Conservation (phyloP, 35 echinoderm and acorn worm species). For the Lytechinus variegatus region DNA sequence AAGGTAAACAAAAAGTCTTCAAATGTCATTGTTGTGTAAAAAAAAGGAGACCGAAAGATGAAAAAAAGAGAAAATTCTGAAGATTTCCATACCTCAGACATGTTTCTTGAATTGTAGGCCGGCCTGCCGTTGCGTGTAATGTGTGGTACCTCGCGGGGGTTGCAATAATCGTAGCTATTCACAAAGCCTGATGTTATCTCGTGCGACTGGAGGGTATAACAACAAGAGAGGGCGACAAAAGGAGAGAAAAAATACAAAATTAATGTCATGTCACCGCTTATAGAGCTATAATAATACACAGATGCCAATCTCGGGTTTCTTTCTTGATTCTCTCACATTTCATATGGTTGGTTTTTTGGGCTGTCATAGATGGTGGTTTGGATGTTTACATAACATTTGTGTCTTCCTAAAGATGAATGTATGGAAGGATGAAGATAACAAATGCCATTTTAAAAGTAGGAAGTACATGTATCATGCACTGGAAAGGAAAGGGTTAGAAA, state of each 20-base stretch:
- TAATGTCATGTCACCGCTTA: slow-evolving; percentile 5
- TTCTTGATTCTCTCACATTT: background rate
- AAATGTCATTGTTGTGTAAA: too few species aligned
- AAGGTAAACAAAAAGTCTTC: too few species aligned
- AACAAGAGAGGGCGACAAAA: background rate
- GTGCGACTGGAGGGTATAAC: slow-evolving; percentile 35
- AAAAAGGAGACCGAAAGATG: too few species aligned
- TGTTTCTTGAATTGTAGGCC: slow-evolving; percentile 45
- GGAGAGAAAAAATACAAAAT: background rate
- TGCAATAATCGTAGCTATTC: slow-evolving; percentile 57
- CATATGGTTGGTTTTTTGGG: background rate
- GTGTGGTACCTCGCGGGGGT: slow-evolving; percentile 37
- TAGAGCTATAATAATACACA: background rate
- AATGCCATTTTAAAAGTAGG: background rate
- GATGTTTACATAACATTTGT: slow-evolving; percentile 4
- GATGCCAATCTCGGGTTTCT: background rate
- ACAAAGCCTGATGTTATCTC: slow-evolving; percentile 52
- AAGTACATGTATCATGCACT: background rate
- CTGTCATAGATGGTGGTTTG: background rate
- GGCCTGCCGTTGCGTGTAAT: slow-evolving; percentile 41
- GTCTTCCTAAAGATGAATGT: background rate
- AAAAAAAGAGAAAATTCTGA: background rate
- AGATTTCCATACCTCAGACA: slow-evolving; percentile 35
- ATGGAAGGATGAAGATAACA: background rate
- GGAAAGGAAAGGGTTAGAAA: background rate